Evolutionary conservation across 2,797 vertebrate genomes (phyloP).

Genomic region (Pseudochaenichthys georgianus): DNA sequence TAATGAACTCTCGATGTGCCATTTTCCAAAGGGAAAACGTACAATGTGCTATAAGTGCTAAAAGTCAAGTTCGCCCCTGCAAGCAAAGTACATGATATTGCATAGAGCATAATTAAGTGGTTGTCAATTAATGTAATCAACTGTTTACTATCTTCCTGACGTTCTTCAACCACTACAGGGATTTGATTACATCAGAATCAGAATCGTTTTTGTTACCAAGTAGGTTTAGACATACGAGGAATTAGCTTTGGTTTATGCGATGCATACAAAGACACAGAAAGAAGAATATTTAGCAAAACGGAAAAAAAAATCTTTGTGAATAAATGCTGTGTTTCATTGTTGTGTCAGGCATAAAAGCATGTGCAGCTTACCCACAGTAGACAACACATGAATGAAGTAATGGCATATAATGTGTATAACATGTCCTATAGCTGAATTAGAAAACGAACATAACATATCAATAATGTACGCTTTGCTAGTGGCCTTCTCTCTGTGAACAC

Average conservation of each 20-base stretch:
- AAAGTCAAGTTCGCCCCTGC: background rate
- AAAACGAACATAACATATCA: too few species aligned
- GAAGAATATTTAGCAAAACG: too few species aligned
- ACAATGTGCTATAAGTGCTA: background rate
- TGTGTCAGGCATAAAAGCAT: slow-evolving; percentile 4
- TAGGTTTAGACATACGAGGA: too few species aligned
- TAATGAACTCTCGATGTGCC: background rate
- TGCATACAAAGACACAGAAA: too few species aligned
- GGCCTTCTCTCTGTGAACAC: background rate
- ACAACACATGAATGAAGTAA: background rate
- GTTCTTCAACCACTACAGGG: background rate
- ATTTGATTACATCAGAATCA: background rate
- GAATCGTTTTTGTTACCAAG: too few species aligned
- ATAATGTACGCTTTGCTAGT: too few species aligned
- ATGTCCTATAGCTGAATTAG: too few species aligned
- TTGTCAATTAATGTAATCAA: slow-evolving; percentile 6
- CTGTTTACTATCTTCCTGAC: background rate
- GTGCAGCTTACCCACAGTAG: background rate
- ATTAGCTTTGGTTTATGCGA: too few species aligned
- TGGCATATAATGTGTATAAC: background rate
- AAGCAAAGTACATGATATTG: background rate
- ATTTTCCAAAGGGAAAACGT: background rate
- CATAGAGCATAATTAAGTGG: background rate
- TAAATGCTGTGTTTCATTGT: slow-evolving; percentile 1
- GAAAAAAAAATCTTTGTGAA: background rate